Base-by-base conservation (phyloP, 2,113 vertebrate genomes). In the Siniperca knerii region DNA sequence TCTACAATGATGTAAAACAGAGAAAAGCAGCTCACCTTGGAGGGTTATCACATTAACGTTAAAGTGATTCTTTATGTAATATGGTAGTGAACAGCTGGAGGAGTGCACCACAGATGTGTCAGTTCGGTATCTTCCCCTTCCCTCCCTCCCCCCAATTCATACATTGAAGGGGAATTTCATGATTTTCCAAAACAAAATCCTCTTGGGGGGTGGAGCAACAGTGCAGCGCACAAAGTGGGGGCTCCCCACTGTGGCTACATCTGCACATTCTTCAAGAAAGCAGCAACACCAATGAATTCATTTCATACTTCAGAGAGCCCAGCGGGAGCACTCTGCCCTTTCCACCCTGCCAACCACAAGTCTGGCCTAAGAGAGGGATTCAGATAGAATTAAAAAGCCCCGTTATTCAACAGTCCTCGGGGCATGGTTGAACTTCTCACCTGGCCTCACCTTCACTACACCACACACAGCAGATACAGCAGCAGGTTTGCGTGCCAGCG, bases 211-310 rank as follows among this genome's bases (percentile, higher is more conserved):
- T 60, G 77, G 79, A 76, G 87, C 68, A 82, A 79, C 67, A 35
- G 75, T 0, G 46, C 68, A 58, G 84, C 11, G 25, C 77, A 71
- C 68, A 76, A 84, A 77, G 88, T 77, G 81, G 65, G 72, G 87
- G 29, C 29, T 79, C 90, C 85, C 89, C 68, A 85, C 89, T 91
- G 90, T 65, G 89, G 87, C 89, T 87, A 88, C 89, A 92, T 90
- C 89, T 90, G 92, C 86, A 87, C 83, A 90, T 90, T 90, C 85
- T 90, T 92, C 77, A 55, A 81, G 74, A 80, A 77, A 85, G 76
- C 85, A 83, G 87, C 71, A 80, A 72, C 80, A 85, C 62, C 86
- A 82, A 65, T 79, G 77, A 89, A 90, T 90, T 90, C 2, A 90
- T 93, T 87, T 89, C 82, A 91, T 91, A 90, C 87, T 93, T 87